Evolutionary conservation across 2,797 vertebrate genomes (phyloP).

Genomic region (Sebastolobus altivelis): DNA sequence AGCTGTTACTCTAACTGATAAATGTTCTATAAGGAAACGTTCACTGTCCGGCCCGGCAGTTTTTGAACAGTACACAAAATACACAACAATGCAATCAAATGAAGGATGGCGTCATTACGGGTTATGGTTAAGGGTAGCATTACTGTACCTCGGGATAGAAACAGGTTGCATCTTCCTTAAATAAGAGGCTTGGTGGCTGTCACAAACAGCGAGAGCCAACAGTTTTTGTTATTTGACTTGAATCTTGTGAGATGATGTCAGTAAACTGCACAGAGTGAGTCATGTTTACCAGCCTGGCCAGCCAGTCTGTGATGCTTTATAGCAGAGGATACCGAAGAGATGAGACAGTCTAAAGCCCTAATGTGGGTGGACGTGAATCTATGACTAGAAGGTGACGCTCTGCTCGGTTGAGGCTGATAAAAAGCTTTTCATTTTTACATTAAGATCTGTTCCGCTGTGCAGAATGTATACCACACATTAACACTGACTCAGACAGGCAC

Average conservation of each 20-base stretch:
- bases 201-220: neutral
- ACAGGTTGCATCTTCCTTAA: no score
- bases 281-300: slow-evolving; percentile 24
- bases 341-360: neutral
- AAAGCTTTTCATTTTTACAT: slow-evolving; percentile 3
- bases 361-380: slow-evolving; percentile 11
- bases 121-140: neutral
- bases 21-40: no score
- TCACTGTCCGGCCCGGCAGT: no score
- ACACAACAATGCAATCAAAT: no score
- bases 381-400: neutral
- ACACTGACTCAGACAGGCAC: neutral
- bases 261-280: slow-evolving; percentile 17
- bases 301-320: neutral
- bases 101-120: no score
- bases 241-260: slow-evolving; percentile 19
- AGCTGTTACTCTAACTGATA: no score
- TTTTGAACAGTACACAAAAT: no score
- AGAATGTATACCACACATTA: neutral
- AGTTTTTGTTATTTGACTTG: neutral
- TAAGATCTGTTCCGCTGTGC: neutral
- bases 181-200: no score
- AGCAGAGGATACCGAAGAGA: slow-evolving; percentile 13
- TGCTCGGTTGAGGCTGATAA: neutral
- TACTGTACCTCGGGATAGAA: no score